These are phyloP conservation scores for Potorous gilbertii DNA, from an alignment of 2,797 vertebrate species.

Conservation along the genomic window DNA sequence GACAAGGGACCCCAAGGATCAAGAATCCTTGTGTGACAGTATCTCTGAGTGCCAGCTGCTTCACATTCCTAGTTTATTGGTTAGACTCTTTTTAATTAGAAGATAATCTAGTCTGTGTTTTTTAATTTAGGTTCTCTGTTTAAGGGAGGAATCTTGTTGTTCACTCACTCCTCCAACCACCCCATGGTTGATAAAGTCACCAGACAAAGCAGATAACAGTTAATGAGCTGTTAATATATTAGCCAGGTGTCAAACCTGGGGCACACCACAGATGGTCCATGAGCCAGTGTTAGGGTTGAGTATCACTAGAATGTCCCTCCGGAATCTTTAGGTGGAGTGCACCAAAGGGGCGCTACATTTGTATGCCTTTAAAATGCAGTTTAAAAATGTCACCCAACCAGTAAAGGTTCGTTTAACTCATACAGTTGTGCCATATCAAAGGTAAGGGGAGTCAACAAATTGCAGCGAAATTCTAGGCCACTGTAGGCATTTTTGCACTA, in stretches of 20 bases:
- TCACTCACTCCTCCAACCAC: neutral
- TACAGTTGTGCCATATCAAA: neutral
- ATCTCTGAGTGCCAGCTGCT: neutral
- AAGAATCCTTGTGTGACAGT: neutral
- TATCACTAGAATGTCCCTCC: too few species aligned
- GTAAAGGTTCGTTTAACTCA: neutral
- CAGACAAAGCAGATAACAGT: neutral
- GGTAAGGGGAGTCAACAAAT: neutral
- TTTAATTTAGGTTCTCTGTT: neutral
- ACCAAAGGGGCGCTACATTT: neutral
- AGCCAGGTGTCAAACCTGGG: neutral
- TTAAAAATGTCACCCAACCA: neutral
- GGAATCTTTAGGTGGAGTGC: neutral
- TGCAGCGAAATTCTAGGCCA: neutral
- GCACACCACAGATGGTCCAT: neutral
- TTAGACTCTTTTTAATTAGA: neutral
- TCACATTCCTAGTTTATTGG: neutral
- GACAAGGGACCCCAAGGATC: too few species aligned
- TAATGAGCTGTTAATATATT: neutral
- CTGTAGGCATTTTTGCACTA: conserved; percentile 3
- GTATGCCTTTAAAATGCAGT: neutral
- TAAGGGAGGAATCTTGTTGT: neutral
- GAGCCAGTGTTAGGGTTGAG: neutral
- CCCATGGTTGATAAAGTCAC: neutral
- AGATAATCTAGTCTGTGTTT: neutral